Conservation (phyloP, 2,888 invertebrate species). For the Drosophila ustulata region DNA sequence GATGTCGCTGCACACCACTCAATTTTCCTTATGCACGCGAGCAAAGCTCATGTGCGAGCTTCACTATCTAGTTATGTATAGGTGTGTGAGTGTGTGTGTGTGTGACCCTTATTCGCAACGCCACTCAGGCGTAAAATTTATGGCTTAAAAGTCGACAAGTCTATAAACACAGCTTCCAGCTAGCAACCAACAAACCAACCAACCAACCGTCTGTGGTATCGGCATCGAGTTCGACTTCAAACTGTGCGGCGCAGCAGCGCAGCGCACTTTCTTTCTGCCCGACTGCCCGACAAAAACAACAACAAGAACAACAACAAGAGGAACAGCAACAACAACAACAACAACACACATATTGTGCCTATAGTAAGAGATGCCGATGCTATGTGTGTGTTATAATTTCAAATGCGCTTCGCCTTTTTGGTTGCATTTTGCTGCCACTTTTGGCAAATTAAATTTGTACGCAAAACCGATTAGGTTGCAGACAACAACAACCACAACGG, state of each 20-base stretch:
- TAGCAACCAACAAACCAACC: slow-evolving; percentile 31
- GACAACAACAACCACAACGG: slow-evolving; percentile 49
- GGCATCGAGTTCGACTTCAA: slow-evolving; percentile 55
- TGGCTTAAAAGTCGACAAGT: slow-evolving; percentile 80
- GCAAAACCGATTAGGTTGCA: slow-evolving; percentile 79
- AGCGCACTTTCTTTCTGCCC: slow-evolving; percentile 68
- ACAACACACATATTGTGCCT: slow-evolving; percentile 25
- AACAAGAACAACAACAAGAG: background rate
- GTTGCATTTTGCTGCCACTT: slow-evolving; percentile 79
- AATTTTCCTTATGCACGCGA: slow-evolving; percentile 79
- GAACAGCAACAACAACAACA: background rate
- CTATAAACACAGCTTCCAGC: slow-evolving; percentile 80
- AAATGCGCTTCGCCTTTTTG: slow-evolving; percentile 75
- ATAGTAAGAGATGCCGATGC: slow-evolving; percentile 22
- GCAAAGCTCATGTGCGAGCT: slow-evolving; percentile 60
- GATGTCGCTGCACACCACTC: slow-evolving; percentile 52
- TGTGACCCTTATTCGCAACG: slow-evolving; percentile 80
- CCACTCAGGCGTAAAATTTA: slow-evolving; percentile 81
- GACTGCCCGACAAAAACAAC: slow-evolving; percentile 24
- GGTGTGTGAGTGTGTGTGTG: slow-evolving; percentile 46
- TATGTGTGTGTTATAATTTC: slow-evolving; percentile 76
- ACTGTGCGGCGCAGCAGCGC: slow-evolving; percentile 25
- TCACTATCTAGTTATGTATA: slow-evolving; percentile 42
- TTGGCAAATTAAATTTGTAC: slow-evolving; percentile 81
- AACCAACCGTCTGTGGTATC: slow-evolving; percentile 40